Percentiles rank a stretch among this genome's conserved stretches.
These are phyloP conservation scores for Sericinus montela DNA, from an alignment of 2,888 invertebrate genomes.

Conservation along the genomic window DNA sequence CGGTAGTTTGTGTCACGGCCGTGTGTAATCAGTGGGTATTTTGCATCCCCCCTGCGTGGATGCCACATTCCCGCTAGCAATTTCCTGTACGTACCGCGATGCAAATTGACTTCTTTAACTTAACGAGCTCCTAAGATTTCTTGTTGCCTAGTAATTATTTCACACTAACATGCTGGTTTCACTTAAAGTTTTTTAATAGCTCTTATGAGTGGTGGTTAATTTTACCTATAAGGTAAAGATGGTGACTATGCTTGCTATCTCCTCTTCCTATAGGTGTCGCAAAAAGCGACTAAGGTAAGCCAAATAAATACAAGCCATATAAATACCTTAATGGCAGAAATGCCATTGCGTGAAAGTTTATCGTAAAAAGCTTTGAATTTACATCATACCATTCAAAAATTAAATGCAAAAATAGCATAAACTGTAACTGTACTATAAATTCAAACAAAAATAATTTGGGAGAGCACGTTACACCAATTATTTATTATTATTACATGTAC, in stretches of 20 bases:
- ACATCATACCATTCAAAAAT: too few relatives aligned
- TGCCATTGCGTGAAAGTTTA: too few relatives aligned
- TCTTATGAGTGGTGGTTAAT: too few relatives aligned
- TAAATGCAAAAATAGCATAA: slow-evolving; percentile 35
- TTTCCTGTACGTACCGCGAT: slow-evolving; percentile 48
- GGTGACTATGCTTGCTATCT: too few relatives aligned
- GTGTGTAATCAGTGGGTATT: slow-evolving; percentile 36
- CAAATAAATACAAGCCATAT: too few relatives aligned
- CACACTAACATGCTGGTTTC: neutral
- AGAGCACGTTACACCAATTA: slow-evolving; percentile 25
- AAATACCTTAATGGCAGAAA: too few relatives aligned
- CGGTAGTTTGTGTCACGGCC: slow-evolving; percentile 27
- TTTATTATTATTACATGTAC: too few relatives aligned
- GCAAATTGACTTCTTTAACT: slow-evolving; percentile 46
- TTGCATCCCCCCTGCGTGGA: slow-evolving; percentile 32
- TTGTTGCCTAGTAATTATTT: slow-evolving; percentile 23
- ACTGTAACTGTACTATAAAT: slow-evolving; percentile 44
- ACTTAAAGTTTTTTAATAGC: too few relatives aligned
- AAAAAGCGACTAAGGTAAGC: too few relatives aligned
- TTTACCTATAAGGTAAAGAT: too few relatives aligned
- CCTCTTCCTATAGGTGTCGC: too few relatives aligned
- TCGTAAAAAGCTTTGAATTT: too few relatives aligned
- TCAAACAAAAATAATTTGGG: slow-evolving; percentile 35
- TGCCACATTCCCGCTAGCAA: slow-evolving; percentile 30
- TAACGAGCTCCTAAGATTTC: slow-evolving; percentile 42